Conservation (phyloP, 2,113 vertebrate species). For the Xenopus laevis region DNA sequence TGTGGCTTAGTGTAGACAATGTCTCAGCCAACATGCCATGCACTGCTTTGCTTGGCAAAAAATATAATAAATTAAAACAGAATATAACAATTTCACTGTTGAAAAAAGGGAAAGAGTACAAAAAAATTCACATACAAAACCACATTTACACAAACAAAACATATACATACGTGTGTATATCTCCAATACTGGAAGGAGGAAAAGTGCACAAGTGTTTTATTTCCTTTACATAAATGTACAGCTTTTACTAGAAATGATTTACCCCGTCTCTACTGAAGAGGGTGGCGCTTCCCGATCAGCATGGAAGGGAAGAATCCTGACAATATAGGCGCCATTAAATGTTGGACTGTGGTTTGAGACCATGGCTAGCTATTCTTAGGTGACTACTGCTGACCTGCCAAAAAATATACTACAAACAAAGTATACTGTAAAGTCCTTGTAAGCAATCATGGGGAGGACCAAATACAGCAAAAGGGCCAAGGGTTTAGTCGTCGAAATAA, state of each 20-base stretch:
- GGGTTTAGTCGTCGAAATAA: neutral
- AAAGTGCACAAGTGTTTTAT: conserved; percentile 39
- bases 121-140: conserved; percentile 57
- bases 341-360: neutral
- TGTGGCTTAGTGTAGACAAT: too few relatives aligned
- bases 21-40: conserved; percentile 54
- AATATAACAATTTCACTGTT: conserved; percentile 54
- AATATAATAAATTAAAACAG: conserved; percentile 62
- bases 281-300: neutral
- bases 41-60: conserved; percentile 71
- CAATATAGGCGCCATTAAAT: neutral
- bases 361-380: neutral
- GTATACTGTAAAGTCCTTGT: neutral
- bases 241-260: conserved; percentile 19
- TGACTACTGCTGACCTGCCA: neutral
- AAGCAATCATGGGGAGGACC: conserved; percentile 9
- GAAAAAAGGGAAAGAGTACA: conserved; percentile 55
- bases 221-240: conserved; percentile 33
- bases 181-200: conserved; percentile 32
- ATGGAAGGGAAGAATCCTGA: neutral
- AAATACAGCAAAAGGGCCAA: neutral
- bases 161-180: conserved; percentile 42
- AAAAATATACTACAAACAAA: neutral
- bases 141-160: conserved; percentile 57
- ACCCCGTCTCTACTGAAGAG: neutral